Percentiles rank a stretch among this genome's conserved stretches.
Conservation (phyloP, 2,888 invertebrate genomes). For the Lasioglossum morio region DNA sequence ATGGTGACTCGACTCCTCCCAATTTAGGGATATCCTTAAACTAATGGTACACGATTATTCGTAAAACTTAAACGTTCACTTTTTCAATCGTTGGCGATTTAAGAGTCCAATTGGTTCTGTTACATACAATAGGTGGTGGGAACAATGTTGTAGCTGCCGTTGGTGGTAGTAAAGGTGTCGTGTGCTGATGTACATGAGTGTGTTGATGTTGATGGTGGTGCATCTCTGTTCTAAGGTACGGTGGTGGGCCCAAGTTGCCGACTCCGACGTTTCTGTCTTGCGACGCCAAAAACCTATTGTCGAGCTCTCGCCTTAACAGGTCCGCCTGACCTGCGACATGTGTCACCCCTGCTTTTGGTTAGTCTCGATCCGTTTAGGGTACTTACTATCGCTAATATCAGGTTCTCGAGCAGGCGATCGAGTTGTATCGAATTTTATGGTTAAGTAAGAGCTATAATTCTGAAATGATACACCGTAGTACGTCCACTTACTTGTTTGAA, state of each 20-base stretch:
- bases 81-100: not conserved
- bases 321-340: conserved; percentile 90
- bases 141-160: conserved; percentile 86
- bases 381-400: not conserved
- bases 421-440: not conserved
- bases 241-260: conserved; percentile 87
- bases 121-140: conserved; percentile 89
- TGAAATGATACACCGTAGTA: conserved; percentile 8
- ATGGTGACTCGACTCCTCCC: conserved; percentile 91
- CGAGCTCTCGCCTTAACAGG: conserved; percentile 94
- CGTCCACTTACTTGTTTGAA: conserved; percentile 91
- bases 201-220: conserved; percentile 98
- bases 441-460: not conserved
- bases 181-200: conserved; percentile 95
- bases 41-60: conserved; percentile 82
- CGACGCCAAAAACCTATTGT: conserved; percentile 95
- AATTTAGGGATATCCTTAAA: conserved; percentile 96
- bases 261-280: conserved; percentile 88
- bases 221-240: conserved; percentile 92
- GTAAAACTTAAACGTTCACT: not conserved
- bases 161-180: conserved; percentile 88
- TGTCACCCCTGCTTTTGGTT: conserved; percentile 79
- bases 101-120: not conserved
- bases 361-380: conserved; percentile 40
- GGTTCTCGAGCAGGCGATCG: not conserved